Evolutionary conservation across 1,140 invertebrate genomes (phyloP), one percentile per base, ranked within the genome.

Genomic region (Eulimnadia texana): DNA sequence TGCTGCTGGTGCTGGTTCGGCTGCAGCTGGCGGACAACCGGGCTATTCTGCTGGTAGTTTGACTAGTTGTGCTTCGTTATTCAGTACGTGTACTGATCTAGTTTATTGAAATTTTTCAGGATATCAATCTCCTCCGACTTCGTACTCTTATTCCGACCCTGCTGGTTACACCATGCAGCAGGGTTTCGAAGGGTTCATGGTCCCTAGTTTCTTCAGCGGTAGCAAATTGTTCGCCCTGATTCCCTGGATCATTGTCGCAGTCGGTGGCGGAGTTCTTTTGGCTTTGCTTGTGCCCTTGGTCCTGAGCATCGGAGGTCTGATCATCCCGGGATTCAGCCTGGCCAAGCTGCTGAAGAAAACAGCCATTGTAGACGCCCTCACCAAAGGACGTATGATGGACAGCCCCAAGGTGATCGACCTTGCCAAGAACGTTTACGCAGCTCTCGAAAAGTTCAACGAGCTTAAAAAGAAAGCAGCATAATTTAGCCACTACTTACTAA

Each of bases 91-190:
- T n/a, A n/a, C n/a, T n/a, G n/a, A n/a, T n/a, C 33, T 42, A 16
- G 6, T 42, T 42, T 42, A 16, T 42, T 16, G 6, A 9, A 16
- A 42, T 42, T 42, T 6, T 42, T 6, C 6, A 42, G 33, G 33
- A 9, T 42, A 42, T 16, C 6, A 42, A 9, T 6, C 33, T 42
- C 33, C 33, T 42, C 56, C 56, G 10, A 25, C 27, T 1, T 20
- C 24, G 19, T 58, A 58, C 28, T 11, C 56, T 29, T 58, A 58
- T 25, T 1, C 19, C 19, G 56, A 58, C 27, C 56, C 56, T n/a
- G 56, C 56, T 29, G 56, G 56, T 19, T 58, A 58, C 25, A 28
- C 56, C 20, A 58, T 58, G 56, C 56, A 58, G 56, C 33, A 24
- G 24, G 56, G 56, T 16, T 58, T 27, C 20, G 56, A 58, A 20